Evolutionary conservation across 2,113 vertebrate genomes (phyloP), one percentile per base, ranked within the genome.

Genomic region (Nesogale talazaci): DNA sequence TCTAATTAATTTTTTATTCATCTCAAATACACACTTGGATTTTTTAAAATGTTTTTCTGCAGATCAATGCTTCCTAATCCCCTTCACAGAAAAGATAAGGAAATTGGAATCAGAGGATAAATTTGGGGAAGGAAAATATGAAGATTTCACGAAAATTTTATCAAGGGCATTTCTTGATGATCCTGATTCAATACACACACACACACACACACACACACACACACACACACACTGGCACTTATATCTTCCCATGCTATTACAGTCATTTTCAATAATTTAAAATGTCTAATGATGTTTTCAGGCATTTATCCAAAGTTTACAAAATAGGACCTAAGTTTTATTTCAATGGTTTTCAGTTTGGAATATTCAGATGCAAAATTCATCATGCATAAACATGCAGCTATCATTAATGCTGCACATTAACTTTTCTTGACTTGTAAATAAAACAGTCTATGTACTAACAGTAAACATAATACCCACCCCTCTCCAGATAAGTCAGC

Each of bases 301-400:
- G 61, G 59, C 25, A 81, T 1, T 74, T 22, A 42, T 65, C 27
- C 83, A 61, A 20, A 86, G 34, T 12, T 31, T 12, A 19, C 46
- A 95, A 96, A 34, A 57, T 1, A 89, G 83, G 15, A 42, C 83
- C 19, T 93, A 72, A 42, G 20, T 81, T 52, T 52, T 86, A 23
- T 84, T 94, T 86, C 94, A 74, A 81, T 52, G 52, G 22, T 77
- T 84, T 95, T 84, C 77, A 86, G n/a, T 81, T 91, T 84, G n/a
- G 38, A 95, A 75, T 89, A n/a, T n/a, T n/a, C n/a, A n/a, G n/a
- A n/a, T n/a, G n/a, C 67, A 93, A 84, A 14, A 87, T 83, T 56
- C 77, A 86, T 90, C 75, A 94, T 46, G n/a, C 34, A 75, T 74
- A 94, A 31, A 14, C 31, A 86, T 78, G 67, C 40, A 52, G 84